Evolutionary conservation across 2,888 invertebrate species (phyloP), one percentile per base, ranked within the genome.

Genomic region (Metallyticus violacea): DNA sequence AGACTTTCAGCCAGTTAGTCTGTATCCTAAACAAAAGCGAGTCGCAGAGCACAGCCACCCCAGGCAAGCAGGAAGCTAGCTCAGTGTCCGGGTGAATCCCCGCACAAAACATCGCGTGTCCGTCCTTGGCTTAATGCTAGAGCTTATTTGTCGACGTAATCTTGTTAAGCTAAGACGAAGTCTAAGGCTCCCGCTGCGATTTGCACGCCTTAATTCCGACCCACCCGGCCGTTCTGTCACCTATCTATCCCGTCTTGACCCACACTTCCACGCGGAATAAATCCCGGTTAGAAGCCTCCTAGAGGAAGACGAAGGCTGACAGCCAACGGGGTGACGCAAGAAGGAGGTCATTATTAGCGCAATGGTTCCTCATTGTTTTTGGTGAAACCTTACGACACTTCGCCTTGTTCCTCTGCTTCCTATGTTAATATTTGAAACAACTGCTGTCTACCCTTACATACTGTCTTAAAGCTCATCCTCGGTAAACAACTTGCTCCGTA

Each of bases 121-220:
- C 26, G 26, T 62, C 26, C 82, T 26, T 82, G 82, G 82, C 82
- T 82, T 82, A 76, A 30, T 82, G 26, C 82, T 26, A 22, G 29
- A 85, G 87, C 87, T 85, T 85, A 62, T 85, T 85, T 85, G 83
- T 85, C 77, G 28, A 30, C 28, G 79, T 86, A 86, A 88, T 88
- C 87, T 86, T 88, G 87, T 88, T 88, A 88, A 85, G 86, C 86
- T 83, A 86, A 78, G 86, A 83, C 82, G 62, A 29, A 15, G 40
- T 62, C 40, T 62, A 62, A 62, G 40, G 40, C 40, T 62, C 40
- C 40, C 40, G 40, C 40, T 62, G 40, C 40, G 40, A 62, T 62
- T 62, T 62, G 40, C 40, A 62, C 40, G 40, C 40, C 40, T 62
- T 62, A 62, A 62, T 62, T 62, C 40, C 40, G 40, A 62, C 40